Evolutionary conservation across 2,888 invertebrate species (phyloP), one percentile per base, ranked within the genome.

Genomic region (Tipula confusa): DNA sequence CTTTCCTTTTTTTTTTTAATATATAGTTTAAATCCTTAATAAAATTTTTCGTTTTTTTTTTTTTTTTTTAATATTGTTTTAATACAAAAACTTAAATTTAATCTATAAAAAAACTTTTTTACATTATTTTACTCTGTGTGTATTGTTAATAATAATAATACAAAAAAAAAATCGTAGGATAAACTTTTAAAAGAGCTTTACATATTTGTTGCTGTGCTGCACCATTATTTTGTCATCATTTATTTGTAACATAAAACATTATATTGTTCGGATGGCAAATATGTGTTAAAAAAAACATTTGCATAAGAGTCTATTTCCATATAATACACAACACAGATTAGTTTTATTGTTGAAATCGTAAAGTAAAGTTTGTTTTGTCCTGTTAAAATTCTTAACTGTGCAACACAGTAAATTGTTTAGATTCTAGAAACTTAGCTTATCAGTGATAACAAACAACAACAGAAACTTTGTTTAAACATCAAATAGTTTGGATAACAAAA

Each of bases 51-150:
- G 11, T 64, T 18, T 64, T 64, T 64, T 64, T 64, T n/a, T n/a
- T n/a, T n/a, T n/a, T n/a, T n/a, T n/a, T n/a, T n/a, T n/a, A n/a
- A n/a, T n/a, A 64, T 64, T 64, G 64, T 64, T 64, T 64, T 64
- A 64, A 64, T 64, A 64, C 64, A 64, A 64, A 64, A 64, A 64
- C 24, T 64, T 64, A 64, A 64, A 64, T 64, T 64, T 64, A 64
- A 64, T 64, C 64, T 64, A 24, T 64, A 24, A 64, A 64, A 64
- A 64, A 43, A 64, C 64, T 64, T 64, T n/a, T 64, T 64, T 9
- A 24, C 64, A 24, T 64, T 64, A 24, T 64, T 43, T 43, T 15
- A 15, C 43, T 64, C 11, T 64, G 64, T 43, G 64, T 43, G 43
- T 43, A 43, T 64, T 64, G 64, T 24, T 64, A 64, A n/a, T n/a